Conservation (phyloP, 2,888 invertebrate species). For the Thecocarcelia acutangulata region DNA sequence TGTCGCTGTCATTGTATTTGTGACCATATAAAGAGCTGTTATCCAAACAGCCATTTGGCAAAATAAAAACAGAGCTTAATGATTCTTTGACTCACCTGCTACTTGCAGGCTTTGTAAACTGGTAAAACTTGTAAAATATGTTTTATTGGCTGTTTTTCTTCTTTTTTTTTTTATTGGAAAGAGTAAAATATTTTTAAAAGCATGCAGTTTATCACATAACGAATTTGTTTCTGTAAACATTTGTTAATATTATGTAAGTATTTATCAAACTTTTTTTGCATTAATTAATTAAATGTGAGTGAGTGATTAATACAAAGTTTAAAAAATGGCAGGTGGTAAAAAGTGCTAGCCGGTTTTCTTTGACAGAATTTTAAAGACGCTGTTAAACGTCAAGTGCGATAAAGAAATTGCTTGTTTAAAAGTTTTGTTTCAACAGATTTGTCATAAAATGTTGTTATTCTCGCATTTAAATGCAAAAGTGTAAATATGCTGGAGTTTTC, state of each 20-base stretch:
- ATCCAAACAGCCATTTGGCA: slow-evolving; percentile 25
- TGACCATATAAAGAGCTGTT: slow-evolving; percentile 30
- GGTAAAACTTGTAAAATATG: slow-evolving; percentile 60
- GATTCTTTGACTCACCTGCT: slow-evolving; percentile 55
- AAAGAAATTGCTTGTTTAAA: no score
- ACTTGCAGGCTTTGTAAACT: slow-evolving; percentile 53
- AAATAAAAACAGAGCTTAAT: slow-evolving; percentile 16
- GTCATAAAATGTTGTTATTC: no score
- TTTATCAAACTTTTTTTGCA: background rate
- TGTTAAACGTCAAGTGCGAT: no score
- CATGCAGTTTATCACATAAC: slow-evolving; percentile 23
- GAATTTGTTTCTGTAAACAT: slow-evolving; percentile 9
- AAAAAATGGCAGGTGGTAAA: no score
- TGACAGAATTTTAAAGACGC: no score
- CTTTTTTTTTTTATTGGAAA: slow-evolving; percentile 9
- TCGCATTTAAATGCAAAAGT: no score
- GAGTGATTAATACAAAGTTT: slow-evolving; percentile 11
- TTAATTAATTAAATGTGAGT: slow-evolving; percentile 16
- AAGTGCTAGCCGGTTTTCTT: no score
- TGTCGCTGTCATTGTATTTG: slow-evolving; percentile 13
- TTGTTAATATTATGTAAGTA: slow-evolving; percentile 27
- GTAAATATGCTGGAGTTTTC: no score
- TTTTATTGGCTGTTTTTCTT: background rate
- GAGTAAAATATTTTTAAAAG: slow-evolving; percentile 25
- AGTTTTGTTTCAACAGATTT: no score